Base-by-base conservation (phyloP, 2,888 invertebrate genomes). In the Liodrosophila aerea region DNA sequence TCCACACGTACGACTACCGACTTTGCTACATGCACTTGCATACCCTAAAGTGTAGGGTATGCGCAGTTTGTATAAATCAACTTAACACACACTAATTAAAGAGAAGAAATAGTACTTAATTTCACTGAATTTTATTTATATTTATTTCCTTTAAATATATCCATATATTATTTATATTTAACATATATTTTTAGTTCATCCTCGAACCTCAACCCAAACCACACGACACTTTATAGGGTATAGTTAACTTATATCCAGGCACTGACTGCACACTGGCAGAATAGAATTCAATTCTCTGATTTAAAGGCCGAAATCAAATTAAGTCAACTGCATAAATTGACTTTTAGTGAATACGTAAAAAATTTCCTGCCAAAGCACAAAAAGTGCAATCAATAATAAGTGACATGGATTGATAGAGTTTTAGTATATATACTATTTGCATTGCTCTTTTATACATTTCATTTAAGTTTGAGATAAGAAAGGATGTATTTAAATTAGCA, bases 281-380 rank as follows among this genome's bases (percentile, higher is more conserved):
- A 39, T 18, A n/a, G 41, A 56, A 58, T 43, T 7, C 29, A 37
- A 66, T 74, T 56, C 44, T 40, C 43, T 53, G 64, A 64, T 71
- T 76, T 73, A 45, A 39, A 50, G 50, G 44, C 63, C 40, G 65
- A 64, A 78, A 85, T 69, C 64, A 68, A 81, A 85, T 82, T 66
- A 81, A 81, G 76, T 85, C 85, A 76, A 81, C 71, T 78, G 85
- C 62, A 82, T 80, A 68, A 71, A 85, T 68, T 76, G 64, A 69
- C 65, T 82, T 78, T 75, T 63, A 62, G 62, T 56, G 64, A 63
- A 72, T 56, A 18, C 49, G 18, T 13, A 40, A 52, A 72, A 51
- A 22, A 34, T 49, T 44, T 54, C 22, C 5, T 22, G 51, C 46
- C 33, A 45, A 66, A 64, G 57, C 44, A 46, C 1, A 11, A 7